Evolutionary conservation across 2,797 vertebrate genomes (phyloP), one percentile per base, ranked within the genome.

Genomic region (Craterocephalus amniculus): DNA sequence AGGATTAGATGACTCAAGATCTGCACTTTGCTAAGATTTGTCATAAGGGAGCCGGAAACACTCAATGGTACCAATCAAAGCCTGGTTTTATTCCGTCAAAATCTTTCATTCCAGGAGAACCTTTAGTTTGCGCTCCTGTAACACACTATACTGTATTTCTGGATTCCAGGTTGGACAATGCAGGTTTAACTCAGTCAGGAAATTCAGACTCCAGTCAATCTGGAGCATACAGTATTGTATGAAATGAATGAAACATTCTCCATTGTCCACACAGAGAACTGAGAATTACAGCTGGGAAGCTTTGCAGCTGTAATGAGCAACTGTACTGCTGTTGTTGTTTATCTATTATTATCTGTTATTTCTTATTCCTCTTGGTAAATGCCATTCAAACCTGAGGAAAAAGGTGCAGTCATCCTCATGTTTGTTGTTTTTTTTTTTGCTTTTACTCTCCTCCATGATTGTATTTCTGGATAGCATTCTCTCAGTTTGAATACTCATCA

Each of bases 1-100:
- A 79, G 83, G 77, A 89, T 89, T 84, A 79, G 80, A 83, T 76
- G 82, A 89, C 67, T 86, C 72, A 78, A 80, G 58, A 72, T 83
- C 74, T 67, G 65, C 70, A 57, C 74, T 70, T 54, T 31, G 43
- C 69, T 84, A 61, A 79, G 70, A 83, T 84, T 74, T 73, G 65
- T 87, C 86, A 87, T 76, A 60, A 58, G 76, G 70, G 74, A 83
- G 64, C 24, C 26, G 3, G 35, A 20, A n/a, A 82, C 59, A 65
- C 36, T 66, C 27, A 11, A n/a, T 65, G 24, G 59, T 48, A 63
- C 20, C 51, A 51, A 63, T 31, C 58, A 63, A 58, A 26, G 52
- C 40, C 29, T 73, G 32, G 11, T 52, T 29, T 76, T 10, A 34
- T 54, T 48, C 62, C 52, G 54, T 58, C 49, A 61, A 72, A 62